Conservation (phyloP, 64 coral and sea anemone species). For the Porites australiensis region DNA sequence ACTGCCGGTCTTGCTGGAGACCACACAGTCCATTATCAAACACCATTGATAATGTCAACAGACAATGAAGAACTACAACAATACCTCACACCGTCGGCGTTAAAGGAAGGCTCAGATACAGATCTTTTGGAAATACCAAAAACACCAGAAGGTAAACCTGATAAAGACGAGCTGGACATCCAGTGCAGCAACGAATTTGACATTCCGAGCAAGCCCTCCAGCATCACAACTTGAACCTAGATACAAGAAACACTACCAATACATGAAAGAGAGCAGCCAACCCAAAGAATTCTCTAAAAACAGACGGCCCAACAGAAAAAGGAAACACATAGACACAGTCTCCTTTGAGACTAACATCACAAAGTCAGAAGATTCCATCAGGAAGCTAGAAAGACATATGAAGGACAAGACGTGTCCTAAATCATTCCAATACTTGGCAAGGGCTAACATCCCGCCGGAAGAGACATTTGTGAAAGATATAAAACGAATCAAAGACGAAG, state of each 20-base stretch:
- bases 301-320: no score
- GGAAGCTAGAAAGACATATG: no score
- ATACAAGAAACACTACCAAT: not conserved
- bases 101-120: not conserved
- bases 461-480: no score
- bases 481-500: not conserved
- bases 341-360: no score
- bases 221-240: not conserved
- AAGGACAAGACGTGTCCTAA: no score
- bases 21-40: not conserved
- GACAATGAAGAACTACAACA: not conserved
- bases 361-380: no score
- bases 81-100: not conserved
- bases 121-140: not conserved
- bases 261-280: not conserved
- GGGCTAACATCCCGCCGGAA: no score
- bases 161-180: not conserved
- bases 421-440: no score
- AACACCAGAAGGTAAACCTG: not conserved
- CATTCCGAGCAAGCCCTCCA: not conserved
- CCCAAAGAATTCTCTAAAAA: not conserved
- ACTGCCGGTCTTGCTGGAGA: slow-evolving; percentile 8
- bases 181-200: not conserved
- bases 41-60: not conserved
- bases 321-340: no score